These are phyloP conservation scores for Diachasmimorpha longicaudata DNA, from an alignment of 1,140 invertebrate species.

Conservation along the genomic window DNA sequence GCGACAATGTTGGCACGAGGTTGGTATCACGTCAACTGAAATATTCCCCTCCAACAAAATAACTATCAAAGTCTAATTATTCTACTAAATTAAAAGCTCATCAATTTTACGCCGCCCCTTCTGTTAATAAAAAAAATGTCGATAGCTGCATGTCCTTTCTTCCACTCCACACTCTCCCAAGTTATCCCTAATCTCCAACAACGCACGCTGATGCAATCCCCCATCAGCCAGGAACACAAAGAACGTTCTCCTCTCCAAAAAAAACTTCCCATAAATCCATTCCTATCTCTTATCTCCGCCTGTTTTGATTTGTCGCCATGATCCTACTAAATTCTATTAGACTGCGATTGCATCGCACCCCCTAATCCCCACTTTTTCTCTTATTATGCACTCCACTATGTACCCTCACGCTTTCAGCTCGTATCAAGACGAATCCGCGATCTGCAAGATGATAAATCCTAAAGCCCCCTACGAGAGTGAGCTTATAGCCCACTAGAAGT, in stretches of 20 bases:
- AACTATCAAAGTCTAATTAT: too few species aligned
- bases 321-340: neutral
- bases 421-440: neutral
- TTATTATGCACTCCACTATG: neutral
- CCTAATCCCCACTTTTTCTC: neutral
- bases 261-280: neutral
- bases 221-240: neutral
- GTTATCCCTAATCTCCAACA: neutral
- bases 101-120: too few species aligned
- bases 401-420: too few species aligned
- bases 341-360: neutral
- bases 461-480: too few species aligned
- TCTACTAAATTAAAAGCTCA: too few species aligned
- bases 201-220: neutral
- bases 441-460: neutral
- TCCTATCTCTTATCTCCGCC: neutral
- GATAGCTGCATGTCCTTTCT: too few species aligned
- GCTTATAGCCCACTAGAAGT: too few species aligned
- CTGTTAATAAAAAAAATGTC: too few species aligned
- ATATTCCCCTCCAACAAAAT: too few species aligned
- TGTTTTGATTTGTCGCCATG: neutral
- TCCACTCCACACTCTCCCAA: neutral
- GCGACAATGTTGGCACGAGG: too few species aligned
- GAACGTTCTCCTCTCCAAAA: neutral
- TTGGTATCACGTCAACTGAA: too few species aligned